Conservation (phyloP, 2,113 vertebrate genomes). For the Sturnus vulgaris region DNA sequence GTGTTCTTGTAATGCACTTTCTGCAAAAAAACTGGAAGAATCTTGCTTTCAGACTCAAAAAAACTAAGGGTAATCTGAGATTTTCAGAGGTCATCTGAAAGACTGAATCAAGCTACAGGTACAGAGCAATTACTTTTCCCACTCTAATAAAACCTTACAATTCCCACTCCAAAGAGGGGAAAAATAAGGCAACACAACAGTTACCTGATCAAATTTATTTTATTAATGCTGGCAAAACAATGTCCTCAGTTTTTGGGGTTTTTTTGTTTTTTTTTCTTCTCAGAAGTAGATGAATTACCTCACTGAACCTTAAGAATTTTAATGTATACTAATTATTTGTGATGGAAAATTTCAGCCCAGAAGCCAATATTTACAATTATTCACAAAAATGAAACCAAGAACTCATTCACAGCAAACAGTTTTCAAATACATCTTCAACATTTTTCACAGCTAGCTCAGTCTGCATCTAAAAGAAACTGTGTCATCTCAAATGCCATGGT, state of each 20-base stretch:
- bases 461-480: neutral
- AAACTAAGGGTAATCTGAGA: neutral
- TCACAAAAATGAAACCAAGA: neutral
- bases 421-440: neutral
- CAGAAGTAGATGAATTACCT: neutral
- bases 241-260: rapidly evolving
- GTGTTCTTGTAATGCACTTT: neutral
- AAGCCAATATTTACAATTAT: neutral
- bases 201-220: neutral
- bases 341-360: neutral
- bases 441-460: neutral
- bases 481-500: neutral
- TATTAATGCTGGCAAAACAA: neutral
- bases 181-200: neutral
- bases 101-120: neutral
- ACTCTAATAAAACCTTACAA: neutral
- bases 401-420: neutral
- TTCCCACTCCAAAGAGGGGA: neutral
- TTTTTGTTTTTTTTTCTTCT: neutral
- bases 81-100: neutral
- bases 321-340: neutral
- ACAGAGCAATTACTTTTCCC: neutral
- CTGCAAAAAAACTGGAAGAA: neutral
- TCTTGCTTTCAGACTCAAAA: neutral
- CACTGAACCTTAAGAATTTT: neutral